Percentiles rank a stretch among this genome's conserved stretches.
These are phyloP conservation scores for Chaetophractus vellerosus DNA, from an alignment of 2,797 vertebrate genomes.

Conservation along the genomic window DNA sequence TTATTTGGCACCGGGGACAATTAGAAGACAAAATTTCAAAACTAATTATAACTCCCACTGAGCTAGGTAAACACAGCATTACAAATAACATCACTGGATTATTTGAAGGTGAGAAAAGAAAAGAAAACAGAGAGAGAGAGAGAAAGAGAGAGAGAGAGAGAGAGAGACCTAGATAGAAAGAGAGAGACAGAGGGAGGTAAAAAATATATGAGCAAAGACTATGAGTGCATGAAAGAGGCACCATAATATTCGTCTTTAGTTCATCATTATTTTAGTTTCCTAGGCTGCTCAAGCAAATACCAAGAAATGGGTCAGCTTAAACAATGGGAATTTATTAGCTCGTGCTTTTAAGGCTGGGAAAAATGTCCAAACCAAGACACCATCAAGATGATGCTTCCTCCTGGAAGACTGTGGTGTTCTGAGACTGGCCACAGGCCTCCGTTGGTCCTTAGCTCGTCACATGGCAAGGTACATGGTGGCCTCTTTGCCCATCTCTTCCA, in stretches of 20 bases:
- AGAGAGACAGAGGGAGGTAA: neutral
- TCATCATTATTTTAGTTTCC: neutral
- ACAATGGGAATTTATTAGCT: no score
- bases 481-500: no score
- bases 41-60: neutral
- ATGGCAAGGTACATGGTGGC: no score
- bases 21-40: slow-evolving; percentile 41
- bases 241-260: neutral
- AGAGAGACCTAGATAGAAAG: neutral
- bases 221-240: neutral
- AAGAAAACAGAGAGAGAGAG: neutral
- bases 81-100: neutral
- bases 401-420: no score
- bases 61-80: neutral
- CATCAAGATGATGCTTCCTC: no score
- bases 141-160: neutral
- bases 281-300: no score
- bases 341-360: no score
- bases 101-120: neutral
- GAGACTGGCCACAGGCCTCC: no score
- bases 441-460: no score
- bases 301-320: no score
- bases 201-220: neutral
- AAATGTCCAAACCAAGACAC: no score
- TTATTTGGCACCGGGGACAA: neutral